phyloP scores from a whole-genome alignment of 2,888 invertebrate species.

The Chironomus riparius region DNA sequence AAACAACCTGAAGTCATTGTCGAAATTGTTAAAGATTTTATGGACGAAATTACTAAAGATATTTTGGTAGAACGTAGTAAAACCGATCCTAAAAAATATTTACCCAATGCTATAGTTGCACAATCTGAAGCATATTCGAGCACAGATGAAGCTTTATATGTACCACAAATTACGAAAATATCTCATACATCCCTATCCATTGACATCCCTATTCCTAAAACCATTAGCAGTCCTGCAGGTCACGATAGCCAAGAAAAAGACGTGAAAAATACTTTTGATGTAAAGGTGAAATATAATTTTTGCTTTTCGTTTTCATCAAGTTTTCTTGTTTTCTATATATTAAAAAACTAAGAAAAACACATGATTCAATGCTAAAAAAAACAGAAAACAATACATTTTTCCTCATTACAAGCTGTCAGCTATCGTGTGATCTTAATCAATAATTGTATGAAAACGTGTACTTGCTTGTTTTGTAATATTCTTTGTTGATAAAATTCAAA shows the following conservation, averaged over 20 bases:
- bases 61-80: neutral
- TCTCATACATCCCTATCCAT: neutral
- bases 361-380: too few relatives aligned
- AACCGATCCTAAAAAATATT: too few relatives aligned
- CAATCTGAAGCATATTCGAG: neutral
- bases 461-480: too few relatives aligned
- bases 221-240: slow-evolving; percentile 4
- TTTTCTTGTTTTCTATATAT: neutral
- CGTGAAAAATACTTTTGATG: slow-evolving; percentile 5
- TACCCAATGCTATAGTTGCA: neutral
- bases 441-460: too few relatives aligned
- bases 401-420: too few relatives aligned
- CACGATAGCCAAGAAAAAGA: slow-evolving; percentile 20
- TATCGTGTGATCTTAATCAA: too few relatives aligned
- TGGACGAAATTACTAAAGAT: slow-evolving; percentile 18
- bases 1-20: slow-evolving; percentile 4
- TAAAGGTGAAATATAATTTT: slow-evolving; percentile 23
- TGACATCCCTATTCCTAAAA: neutral
- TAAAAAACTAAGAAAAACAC: too few relatives aligned
- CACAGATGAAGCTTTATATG: neutral
- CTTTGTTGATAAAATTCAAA: too few relatives aligned
- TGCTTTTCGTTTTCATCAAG: neutral
- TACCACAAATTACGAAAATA: slow-evolving; percentile 11
- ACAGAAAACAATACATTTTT: too few relatives aligned
- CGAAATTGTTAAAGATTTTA: slow-evolving; percentile 3